Evolutionary conservation across 2,797 vertebrate species (phyloP), one percentile per base, ranked within the genome.

Genomic region (Sebastes iracundus): DNA sequence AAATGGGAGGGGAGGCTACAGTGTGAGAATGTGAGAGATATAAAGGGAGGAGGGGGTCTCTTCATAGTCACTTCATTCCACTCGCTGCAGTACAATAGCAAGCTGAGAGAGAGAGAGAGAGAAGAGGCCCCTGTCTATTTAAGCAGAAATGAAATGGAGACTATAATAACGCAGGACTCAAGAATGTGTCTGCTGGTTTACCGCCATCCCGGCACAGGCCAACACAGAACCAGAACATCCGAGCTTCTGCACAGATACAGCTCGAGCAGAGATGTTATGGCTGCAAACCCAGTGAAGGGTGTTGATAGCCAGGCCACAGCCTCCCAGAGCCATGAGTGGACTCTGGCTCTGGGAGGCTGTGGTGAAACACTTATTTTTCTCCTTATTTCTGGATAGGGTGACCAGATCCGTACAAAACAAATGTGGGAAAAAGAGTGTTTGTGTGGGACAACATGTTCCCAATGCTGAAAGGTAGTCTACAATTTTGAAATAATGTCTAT

Each of bases 131-230:
- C 23, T 35, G 70, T 86, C 79, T 82, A 22, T 81, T 90, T 84
- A 72, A 79, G 82, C 49, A 79, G 60, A 83, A 80, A 86, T 87
- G 74, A 84, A 92, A 88, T 73, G 71, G 79, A 86, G 85, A 86
- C 80, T 84, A 84, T 86, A 86, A 87, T 83, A 90, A 91, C 12
- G 63, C 78, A 67, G 80, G 65, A 61, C 22, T 66, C 28, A 85
- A 86, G 90, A 90, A 93, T 91, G 89, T 73, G 85, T 81, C 85
- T 84, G 60, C 85, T 84, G 87, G 84, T 92, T 88, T 60, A 85
- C 82, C 77, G 32, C 84, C 35, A 32, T 67, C 77, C 83, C 56
- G 3, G 62, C 79, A 64, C 62, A 82, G 65, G 75, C 79, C 83
- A 72, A 77, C 64, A 12, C 3, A 79, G 73, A 72, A 42, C 65